Evolutionary conservation across 2,888 invertebrate genomes (phyloP).

Genomic region (Taenaris catops): DNA sequence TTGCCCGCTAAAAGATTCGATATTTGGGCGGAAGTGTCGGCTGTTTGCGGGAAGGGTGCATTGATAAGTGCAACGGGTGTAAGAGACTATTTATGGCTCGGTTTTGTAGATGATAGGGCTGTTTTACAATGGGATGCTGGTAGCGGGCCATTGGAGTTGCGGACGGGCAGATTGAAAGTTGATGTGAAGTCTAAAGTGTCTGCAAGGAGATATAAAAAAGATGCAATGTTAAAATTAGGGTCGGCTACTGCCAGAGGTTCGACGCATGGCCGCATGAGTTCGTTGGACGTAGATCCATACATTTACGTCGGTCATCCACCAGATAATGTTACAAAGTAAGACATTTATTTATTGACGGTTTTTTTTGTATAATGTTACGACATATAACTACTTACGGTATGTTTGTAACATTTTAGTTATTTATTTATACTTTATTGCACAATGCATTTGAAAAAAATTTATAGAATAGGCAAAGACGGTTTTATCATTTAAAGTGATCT

Average conservation of each 20-base stretch:
- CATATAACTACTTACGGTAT: too few relatives aligned
- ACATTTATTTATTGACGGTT: too few relatives aligned
- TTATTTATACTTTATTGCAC: too few relatives aligned
- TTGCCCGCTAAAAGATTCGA: constrained; percentile 66
- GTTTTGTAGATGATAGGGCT: constrained; percentile 54
- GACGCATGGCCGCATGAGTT: constrained; percentile 61
- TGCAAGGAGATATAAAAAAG: constrained; percentile 63
- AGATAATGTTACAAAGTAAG: constrained; percentile 63
- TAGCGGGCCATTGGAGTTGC: constrained; percentile 56
- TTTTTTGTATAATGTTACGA: too few relatives aligned
- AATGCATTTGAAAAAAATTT: too few relatives aligned
- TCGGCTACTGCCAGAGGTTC: constrained; percentile 52
- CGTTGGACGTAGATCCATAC: constrained; percentile 61
- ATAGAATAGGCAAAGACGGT: too few relatives aligned
- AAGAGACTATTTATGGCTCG: constrained; percentile 70
- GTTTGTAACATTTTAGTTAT: too few relatives aligned
- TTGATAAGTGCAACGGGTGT: constrained; percentile 58
- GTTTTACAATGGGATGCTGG: constrained; percentile 65
- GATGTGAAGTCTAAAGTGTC: constrained; percentile 59
- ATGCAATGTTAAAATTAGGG: constrained; percentile 58
- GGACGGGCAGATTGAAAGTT: constrained; percentile 52
- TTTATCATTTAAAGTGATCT: too few relatives aligned
- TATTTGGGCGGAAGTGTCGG: constrained; percentile 68
- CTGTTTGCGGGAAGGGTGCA: constrained; percentile 59
- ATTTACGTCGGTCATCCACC: constrained; percentile 63